Evolutionary conservation across 2,113 vertebrate genomes (phyloP).

Genomic region (Sylvilagus bachmani): DNA sequence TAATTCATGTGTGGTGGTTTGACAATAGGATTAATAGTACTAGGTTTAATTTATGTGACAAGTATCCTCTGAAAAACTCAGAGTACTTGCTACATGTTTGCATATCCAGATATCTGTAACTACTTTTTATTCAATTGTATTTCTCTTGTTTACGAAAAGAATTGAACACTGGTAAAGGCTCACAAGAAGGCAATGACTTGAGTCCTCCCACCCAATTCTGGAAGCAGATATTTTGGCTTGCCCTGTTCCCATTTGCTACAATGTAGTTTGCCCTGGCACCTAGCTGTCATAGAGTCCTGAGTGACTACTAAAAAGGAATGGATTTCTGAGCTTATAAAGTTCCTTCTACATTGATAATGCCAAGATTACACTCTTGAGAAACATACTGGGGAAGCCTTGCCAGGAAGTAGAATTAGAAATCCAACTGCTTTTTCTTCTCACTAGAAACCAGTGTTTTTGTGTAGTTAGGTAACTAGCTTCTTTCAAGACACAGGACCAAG

Average conservation of each 20-base stretch:
- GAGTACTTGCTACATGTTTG: not conserved
- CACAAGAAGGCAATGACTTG: not conserved
- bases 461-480: not conserved
- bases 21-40: not conserved
- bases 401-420: conserved; percentile 53
- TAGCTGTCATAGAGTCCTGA: not conserved
- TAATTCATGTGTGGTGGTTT: conserved; percentile 23
- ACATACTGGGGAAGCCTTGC: not conserved
- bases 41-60: not conserved
- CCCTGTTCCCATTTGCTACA: conserved; percentile 13
- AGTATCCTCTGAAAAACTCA: conserved; percentile 39
- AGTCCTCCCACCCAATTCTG: conserved; percentile 19
- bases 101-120: not conserved
- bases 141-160: conserved; percentile 36
- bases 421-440: conserved; percentile 41
- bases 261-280: not conserved
- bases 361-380: conserved; percentile 27
- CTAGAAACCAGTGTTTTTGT: conserved; percentile 20
- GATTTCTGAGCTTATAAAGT: conserved; percentile 16
- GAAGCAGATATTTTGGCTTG: not conserved
- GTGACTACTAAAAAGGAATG: conserved; percentile 33
- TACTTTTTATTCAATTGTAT: conserved; percentile 36
- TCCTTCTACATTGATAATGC: conserved; percentile 41
- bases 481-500: not conserved
- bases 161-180: not conserved